Evolutionary conservation across 2,888 invertebrate species (phyloP), one percentile per base, ranked within the genome.

Genomic region (Fabriciana adippe): DNA sequence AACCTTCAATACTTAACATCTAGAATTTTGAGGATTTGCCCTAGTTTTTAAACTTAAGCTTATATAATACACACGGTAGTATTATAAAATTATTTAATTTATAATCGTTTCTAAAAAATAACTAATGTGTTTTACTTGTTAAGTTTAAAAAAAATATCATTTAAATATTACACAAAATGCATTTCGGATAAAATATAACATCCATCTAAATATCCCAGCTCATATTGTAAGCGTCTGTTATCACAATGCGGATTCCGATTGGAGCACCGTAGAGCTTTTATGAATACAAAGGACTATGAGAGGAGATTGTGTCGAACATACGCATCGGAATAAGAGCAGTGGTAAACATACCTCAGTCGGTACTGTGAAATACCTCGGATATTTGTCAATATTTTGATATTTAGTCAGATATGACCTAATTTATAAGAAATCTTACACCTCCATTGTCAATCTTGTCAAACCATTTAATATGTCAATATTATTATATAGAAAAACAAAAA

Each of bases 21-120:
- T 88, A 89, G 83, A 88, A 84, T 85, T 89, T 82, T 81, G 86
- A 89, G 82, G 87, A 85, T 85, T 80, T 82, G 86, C 74, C 86
- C 90, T 79, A 89, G 79, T 85, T 90, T 82, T 82, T 67, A 64
- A 64, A 65, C 65, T 21, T 66, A 60, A 61, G 14, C 65, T 77
- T 78, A 71, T 70, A 69, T 74, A 78, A 76, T 56, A 31, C 11
- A 35, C 50, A 55, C 53, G 54, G 35, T 53, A 18, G 31, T 61
- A 51, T n/a, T 8, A 53, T 35, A 53, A 21, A 61, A 51, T 5
- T 6, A 35, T 35, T 16, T 60, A 35, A 41, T 16, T n/a, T 45
- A 45, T 53, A 45, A 14, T 13, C 6, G 35, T 55, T n/a, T 21
- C 21, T 6, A 18, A 26, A 26, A 26, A 26, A 26, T 26, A 26